Evolutionary conservation across 2,113 vertebrate genomes (phyloP), one percentile per base, ranked within the genome.

Genomic region (Gallinago media): DNA sequence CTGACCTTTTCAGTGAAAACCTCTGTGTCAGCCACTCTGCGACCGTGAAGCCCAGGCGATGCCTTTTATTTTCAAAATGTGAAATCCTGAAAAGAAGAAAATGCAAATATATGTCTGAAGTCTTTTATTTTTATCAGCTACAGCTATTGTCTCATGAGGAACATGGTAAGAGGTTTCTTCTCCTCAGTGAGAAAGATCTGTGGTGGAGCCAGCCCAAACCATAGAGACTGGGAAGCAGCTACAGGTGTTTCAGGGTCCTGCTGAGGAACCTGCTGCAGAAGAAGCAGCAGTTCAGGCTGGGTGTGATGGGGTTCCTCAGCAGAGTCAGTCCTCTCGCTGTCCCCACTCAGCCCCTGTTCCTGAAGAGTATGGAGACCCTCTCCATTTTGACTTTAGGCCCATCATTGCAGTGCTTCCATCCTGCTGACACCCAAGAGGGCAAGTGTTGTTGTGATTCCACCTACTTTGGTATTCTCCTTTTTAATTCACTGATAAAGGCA

Each of bases 11-110:
- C 74, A 82, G 79, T 1, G 0, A 38, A 92, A 80, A 55, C 42
- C 67, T 55, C 18, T 0, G 1, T 23, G 47, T 44, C 75, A 80
- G 47, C 50, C 0, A 0, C n/a, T 67, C 55, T 25, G 46, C 52
- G 46, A 31, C 9, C 15, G 15, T 3, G 14, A 68, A 92, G 12
- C 20, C 22, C 75, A 34, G 32, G 47, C 40, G 56, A 73, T 1
- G 6, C 27, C 23, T 58, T 79, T 25, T 50, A 38, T 50, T 85
- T 87, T 91, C 59, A 67, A 77, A 67, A 42, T 2, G 20, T 3
- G 52, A 44, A 59, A 67, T 40, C 55, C 59, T 31, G 23, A n/a
- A 29, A 77, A 70, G 44, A 75, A 71, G 42, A 59, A 92, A 74
- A 89, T 21, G 56, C 66, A 91, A 85, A 73, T 3, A 40, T 36